phyloP scores from a whole-genome alignment of 1,140 invertebrate genomes.

The Melipona quadrifasciata region DNA sequence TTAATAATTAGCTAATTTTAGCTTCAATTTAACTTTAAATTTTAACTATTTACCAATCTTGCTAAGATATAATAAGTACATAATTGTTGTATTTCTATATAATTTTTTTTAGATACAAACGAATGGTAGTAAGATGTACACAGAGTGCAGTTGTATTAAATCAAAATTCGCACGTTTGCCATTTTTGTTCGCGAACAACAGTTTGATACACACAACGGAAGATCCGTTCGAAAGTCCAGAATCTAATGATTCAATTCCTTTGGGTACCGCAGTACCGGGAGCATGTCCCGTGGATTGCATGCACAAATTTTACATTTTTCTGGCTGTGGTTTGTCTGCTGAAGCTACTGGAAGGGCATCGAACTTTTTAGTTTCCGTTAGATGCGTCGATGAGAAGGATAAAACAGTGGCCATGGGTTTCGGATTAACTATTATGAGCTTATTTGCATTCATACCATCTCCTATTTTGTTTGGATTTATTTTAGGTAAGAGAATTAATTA shows the following conservation, averaged over 20 bases:
- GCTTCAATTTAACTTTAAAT: neutral
- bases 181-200: constrained; percentile 58
- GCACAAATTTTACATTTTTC: constrained; percentile 85
- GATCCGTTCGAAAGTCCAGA: constrained; percentile 44
- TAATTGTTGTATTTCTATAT: neutral
- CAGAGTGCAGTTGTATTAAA: constrained; percentile 83
- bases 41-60: neutral
- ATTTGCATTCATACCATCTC: constrained; percentile 87
- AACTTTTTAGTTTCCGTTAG: constrained; percentile 87
- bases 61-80: neutral
- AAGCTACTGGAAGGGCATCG: constrained; percentile 86
- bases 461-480: constrained; percentile 88
- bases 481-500: constrained; percentile 82
- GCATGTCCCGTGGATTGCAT: constrained; percentile 86
- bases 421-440: constrained; percentile 86
- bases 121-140: constrained; percentile 74
- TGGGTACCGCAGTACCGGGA: constrained; percentile 83
- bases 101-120: constrained; percentile 18
- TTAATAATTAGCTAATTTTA: too few species aligned
- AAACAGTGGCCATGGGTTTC: constrained; percentile 87
- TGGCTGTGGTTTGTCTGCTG: constrained; percentile 86
- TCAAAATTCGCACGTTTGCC: constrained; percentile 61
- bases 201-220: constrained; percentile 44
- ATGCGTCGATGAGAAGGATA: constrained; percentile 88
- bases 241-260: constrained; percentile 23